Percentiles rank a stretch among this genome's conserved stretches.
Conservation (phyloP, 2,888 invertebrate species). For the Mechanitis messenoides region DNA sequence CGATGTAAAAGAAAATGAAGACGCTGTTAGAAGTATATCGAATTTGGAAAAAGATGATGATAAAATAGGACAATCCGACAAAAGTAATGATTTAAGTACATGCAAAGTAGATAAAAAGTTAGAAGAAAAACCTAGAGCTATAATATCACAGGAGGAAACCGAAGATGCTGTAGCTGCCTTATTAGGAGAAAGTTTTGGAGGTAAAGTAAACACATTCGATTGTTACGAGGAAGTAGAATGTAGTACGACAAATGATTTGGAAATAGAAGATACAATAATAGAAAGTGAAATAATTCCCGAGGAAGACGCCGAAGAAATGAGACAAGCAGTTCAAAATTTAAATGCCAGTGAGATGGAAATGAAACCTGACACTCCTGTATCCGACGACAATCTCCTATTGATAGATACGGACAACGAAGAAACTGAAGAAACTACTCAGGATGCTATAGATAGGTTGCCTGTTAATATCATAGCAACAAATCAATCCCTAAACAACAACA, state of each 20-base stretch:
- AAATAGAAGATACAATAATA: slow-evolving; percentile 61
- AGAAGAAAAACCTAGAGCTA: slow-evolving; percentile 87
- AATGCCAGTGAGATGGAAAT: slow-evolving; percentile 82
- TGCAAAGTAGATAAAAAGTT: slow-evolving; percentile 74
- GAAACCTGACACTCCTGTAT: slow-evolving; percentile 90
- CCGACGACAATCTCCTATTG: slow-evolving; percentile 88
- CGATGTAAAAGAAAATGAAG: slow-evolving; percentile 79
- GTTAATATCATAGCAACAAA: slow-evolving; percentile 59
- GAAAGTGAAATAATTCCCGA: slow-evolving; percentile 78
- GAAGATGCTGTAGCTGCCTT: slow-evolving; percentile 94
- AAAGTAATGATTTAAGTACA: slow-evolving; percentile 43
- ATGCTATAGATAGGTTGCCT: slow-evolving; percentile 56
- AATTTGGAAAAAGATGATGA: slow-evolving; percentile 62
- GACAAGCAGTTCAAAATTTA: slow-evolving; percentile 88
- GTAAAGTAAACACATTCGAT: slow-evolving; percentile 73
- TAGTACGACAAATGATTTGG: slow-evolving; percentile 55
- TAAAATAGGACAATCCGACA: slow-evolving; percentile 40
- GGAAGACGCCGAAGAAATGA: slow-evolving; percentile 88
- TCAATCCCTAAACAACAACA: slow-evolving; percentile 42
- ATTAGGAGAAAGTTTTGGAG: slow-evolving; percentile 90
- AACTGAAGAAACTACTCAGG: slow-evolving; percentile 75
- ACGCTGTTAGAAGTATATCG: slow-evolving; percentile 87
- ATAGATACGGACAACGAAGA: slow-evolving; percentile 93
- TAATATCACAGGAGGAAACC: slow-evolving; percentile 94
- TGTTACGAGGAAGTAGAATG: slow-evolving; percentile 73